These are phyloP conservation scores for Calliphora vicina DNA, from an alignment of 1,140 invertebrate species.

Conservation along the genomic window DNA sequence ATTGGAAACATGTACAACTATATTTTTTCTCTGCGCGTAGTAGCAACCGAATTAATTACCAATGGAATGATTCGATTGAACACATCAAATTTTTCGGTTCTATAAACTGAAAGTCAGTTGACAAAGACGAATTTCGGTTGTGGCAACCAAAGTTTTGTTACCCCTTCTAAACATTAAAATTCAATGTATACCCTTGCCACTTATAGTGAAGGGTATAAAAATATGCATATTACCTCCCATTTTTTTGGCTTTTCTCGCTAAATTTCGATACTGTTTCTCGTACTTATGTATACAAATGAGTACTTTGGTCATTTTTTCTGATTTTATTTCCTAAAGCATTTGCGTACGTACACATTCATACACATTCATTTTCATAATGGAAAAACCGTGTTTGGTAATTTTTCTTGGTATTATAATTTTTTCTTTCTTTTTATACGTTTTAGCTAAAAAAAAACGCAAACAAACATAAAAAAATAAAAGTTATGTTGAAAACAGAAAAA, in stretches of 20 bases:
- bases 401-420: constrained; percentile 30
- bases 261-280: neutral
- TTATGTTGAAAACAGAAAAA: neutral
- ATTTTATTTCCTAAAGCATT: constrained; percentile 10
- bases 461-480: constrained; percentile 10
- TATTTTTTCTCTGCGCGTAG: too few species aligned
- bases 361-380: constrained; percentile 37
- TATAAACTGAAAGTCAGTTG: too few species aligned
- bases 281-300: constrained; percentile 10
- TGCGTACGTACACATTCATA: constrained; percentile 36
- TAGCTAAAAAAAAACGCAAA: neutral
- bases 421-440: neutral
- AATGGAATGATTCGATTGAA: too few species aligned
- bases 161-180: too few species aligned
- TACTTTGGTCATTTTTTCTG: constrained; percentile 5
- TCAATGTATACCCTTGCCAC: too few species aligned
- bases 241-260: neutral
- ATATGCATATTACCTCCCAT: too few species aligned
- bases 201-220: too few species aligned
- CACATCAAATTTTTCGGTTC: too few species aligned
- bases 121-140: too few species aligned
- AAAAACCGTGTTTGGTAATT: constrained; percentile 38
- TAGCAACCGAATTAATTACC: too few species aligned
- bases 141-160: too few species aligned
- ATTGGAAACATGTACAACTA: too few species aligned